Conservation (phyloP, 2,888 invertebrate species). For the Caradrina clavipalpis region DNA sequence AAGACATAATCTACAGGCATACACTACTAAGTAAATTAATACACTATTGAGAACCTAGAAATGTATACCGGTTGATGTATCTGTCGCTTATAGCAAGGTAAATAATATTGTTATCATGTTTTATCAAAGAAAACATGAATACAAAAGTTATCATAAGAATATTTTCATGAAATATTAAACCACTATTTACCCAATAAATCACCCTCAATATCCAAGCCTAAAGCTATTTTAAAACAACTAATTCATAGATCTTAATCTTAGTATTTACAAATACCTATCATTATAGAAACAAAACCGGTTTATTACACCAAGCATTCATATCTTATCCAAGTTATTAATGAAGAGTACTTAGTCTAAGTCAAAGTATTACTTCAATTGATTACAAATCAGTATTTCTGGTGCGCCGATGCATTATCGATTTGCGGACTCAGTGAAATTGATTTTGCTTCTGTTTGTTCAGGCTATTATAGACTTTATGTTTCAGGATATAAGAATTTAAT, state of each 20-base stretch:
- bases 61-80: too few relatives aligned
- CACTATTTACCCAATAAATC: slow-evolving; percentile 40
- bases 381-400: slow-evolving; percentile 51
- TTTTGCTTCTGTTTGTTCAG: slow-evolving; percentile 20
- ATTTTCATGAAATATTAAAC: slow-evolving; percentile 19
- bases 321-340: slow-evolving; percentile 56
- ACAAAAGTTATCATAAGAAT: slow-evolving; percentile 5
- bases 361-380: slow-evolving; percentile 57
- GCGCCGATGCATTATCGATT: slow-evolving; percentile 42
- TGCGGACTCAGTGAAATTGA: slow-evolving; percentile 38
- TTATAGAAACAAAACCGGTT: slow-evolving; percentile 49
- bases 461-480: slow-evolving; percentile 15
- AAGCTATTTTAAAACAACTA: slow-evolving; percentile 27
- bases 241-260: slow-evolving; percentile 45
- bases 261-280: slow-evolving; percentile 45
- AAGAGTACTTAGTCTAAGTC: slow-evolving; percentile 51
- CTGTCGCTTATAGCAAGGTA: too few relatives aligned
- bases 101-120: slow-evolving; percentile 1
- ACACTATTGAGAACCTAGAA: too few relatives aligned
- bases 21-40: too few relatives aligned
- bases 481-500: not conserved
- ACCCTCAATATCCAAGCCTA: slow-evolving; percentile 18
- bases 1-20: too few relatives aligned
- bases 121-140: slow-evolving; percentile 26
- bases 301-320: slow-evolving; percentile 38